A percentile compares a stretch with the other conserved stretches of the same genome.
Conservation (phyloP, 2,888 invertebrate genomes). For the Drosophila monieri region DNA sequence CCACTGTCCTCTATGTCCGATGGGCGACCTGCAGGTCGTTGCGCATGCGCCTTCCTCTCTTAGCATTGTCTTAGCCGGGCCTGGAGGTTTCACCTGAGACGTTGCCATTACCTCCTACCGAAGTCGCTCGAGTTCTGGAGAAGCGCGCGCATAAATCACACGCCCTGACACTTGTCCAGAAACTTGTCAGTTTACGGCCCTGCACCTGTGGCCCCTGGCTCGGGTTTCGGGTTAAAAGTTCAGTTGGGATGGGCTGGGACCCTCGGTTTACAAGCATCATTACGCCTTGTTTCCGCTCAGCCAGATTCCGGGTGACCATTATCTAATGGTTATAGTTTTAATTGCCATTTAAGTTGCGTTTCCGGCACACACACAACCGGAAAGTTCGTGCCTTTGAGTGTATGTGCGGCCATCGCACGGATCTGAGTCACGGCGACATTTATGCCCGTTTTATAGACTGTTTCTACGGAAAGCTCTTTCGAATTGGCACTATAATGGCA, state of each 20-base stretch:
- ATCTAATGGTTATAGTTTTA: conserved; percentile 72
- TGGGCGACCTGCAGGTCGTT: conserved; percentile 65
- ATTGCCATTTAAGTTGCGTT: conserved; percentile 75
- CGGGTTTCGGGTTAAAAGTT: conserved; percentile 65
- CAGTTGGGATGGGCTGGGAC: conserved; percentile 46
- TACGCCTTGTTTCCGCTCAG: conserved; percentile 73
- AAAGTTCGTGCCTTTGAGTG: conserved; percentile 53
- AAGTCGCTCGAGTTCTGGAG: conserved; percentile 67
- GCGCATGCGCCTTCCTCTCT: conserved; percentile 65
- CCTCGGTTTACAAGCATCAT: conserved; percentile 71
- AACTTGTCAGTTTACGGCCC: conserved; percentile 74
- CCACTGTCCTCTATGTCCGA: conserved; percentile 17
- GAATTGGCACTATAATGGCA: conserved; percentile 78
- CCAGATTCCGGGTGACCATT: conserved; percentile 52
- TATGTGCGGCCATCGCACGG: conserved; percentile 55
- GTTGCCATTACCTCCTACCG: conserved; percentile 29
- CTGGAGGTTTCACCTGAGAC: conserved; percentile 49
- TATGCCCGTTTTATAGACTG: conserved; percentile 72
- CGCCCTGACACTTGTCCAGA: conserved; percentile 73
- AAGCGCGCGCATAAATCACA: conserved; percentile 78
- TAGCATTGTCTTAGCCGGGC: not conserved
- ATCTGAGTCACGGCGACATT: conserved; percentile 75
- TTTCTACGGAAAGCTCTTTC: conserved; percentile 71
- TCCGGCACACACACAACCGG: conserved; percentile 64
- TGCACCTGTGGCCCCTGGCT: conserved; percentile 64